Evolutionary conservation across 1,140 invertebrate genomes (phyloP).

Genomic region (Drosophila mauritiana): DNA sequence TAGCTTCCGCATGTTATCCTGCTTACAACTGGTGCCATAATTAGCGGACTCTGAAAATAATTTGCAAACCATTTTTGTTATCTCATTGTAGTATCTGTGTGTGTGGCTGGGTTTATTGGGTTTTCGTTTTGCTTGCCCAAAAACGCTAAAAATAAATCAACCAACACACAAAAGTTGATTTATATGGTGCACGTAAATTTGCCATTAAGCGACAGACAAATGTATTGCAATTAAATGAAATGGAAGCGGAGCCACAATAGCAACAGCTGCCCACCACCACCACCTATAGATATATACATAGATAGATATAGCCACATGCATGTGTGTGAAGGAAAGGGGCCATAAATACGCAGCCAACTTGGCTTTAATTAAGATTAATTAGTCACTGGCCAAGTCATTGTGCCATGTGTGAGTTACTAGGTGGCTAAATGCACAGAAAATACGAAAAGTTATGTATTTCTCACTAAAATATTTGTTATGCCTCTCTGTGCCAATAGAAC

Average conservation of each 20-base stretch:
- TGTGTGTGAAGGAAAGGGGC: conserved; percentile 8
- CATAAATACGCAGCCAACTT: conserved; percentile 54
- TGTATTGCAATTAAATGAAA: conserved; percentile 81
- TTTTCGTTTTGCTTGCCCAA: conserved; percentile 32
- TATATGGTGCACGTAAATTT: conserved; percentile 77
- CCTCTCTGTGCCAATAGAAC: too few relatives aligned
- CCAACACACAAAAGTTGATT: conserved; percentile 71
- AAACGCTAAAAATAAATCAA: conserved; percentile 72
- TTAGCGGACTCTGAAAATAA: conserved; percentile 61
- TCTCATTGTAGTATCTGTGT: conserved; percentile 21
- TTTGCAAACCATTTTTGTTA: conserved; percentile 59
- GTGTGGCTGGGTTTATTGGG: conserved; percentile 9
- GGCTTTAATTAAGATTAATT: conserved; percentile 82
- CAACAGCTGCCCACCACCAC: conserved; percentile 62
- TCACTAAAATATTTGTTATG: too few relatives aligned
- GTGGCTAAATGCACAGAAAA: conserved; percentile 12
- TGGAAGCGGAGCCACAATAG: conserved; percentile 56
- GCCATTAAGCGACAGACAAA: conserved; percentile 77
- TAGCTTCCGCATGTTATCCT: conserved; percentile 35
- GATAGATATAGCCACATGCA: background rate
- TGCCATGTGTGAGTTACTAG: conserved; percentile 19
- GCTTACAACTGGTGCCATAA: conserved; percentile 57
- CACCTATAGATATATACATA: conserved; percentile 7
- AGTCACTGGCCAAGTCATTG: conserved; percentile 49
- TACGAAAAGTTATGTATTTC: background rate